phyloP scores from a whole-genome alignment of 1,140 invertebrate genomes.

The Calycopis cecrops region DNA sequence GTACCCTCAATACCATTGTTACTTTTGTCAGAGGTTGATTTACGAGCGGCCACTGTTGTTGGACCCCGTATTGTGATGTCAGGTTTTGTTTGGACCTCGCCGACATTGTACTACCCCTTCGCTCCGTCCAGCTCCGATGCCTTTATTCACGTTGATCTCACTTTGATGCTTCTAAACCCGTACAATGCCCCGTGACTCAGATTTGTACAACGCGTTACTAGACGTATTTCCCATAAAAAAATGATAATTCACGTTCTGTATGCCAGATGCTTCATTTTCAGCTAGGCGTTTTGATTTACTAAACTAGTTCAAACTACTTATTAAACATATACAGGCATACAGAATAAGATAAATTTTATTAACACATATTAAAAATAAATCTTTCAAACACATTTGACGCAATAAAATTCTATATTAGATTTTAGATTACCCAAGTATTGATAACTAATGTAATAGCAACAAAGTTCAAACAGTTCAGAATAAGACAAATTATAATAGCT shows the following conservation, averaged over 20 bases:
- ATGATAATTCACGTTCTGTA: neutral
- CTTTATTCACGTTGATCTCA: constrained; percentile 66
- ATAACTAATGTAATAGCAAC: neutral
- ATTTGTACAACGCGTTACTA: constrained; percentile 19
- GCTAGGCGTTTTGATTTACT: neutral
- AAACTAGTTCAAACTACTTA: constrained; percentile 2
- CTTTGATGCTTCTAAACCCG: constrained; percentile 61
- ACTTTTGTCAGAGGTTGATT: constrained; percentile 73
- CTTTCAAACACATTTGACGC: too few species aligned
- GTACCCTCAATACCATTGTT: constrained; percentile 73
- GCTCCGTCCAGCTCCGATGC: constrained; percentile 55
- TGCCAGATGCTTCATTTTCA: neutral
- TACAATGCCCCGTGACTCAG: constrained; percentile 46
- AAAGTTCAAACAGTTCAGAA: constrained; percentile 1
- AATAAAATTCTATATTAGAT: too few species aligned
- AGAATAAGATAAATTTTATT: constrained; percentile 3
- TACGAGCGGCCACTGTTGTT: constrained; percentile 73
- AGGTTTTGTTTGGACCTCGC: constrained; percentile 69
- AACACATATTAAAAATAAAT: neutral
- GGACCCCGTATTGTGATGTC: constrained; percentile 68
- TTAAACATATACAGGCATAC: neutral
- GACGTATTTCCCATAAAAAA: neutral
- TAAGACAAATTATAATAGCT: constrained; percentile 10
- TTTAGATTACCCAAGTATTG: too few species aligned
- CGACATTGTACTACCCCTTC: constrained; percentile 69